Percentiles rank a stretch among this genome's conserved stretches.
These are phyloP conservation scores for Choristoneura fumiferana DNA, from an alignment of 1,140 invertebrate species.

Conservation along the genomic window DNA sequence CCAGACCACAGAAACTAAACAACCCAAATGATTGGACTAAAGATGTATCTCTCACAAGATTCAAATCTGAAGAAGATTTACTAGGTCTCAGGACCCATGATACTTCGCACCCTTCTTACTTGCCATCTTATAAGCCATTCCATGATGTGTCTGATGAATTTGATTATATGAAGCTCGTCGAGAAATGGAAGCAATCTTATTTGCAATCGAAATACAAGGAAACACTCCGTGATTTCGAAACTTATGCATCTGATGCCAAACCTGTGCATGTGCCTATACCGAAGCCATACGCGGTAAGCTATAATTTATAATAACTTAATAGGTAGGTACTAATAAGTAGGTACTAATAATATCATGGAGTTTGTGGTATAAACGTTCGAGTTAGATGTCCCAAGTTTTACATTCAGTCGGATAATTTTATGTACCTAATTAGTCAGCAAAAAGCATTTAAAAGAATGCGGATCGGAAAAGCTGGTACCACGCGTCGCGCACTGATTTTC, in stretches of 20 bases:
- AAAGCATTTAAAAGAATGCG: conserved; percentile 65
- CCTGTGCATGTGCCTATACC: conserved; percentile 56
- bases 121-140: conserved; percentile 47
- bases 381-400: too few species aligned
- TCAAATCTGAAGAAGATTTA: conserved; percentile 69
- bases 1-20: conserved; percentile 41
- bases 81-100: conserved; percentile 64
- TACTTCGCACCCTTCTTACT: conserved; percentile 51
- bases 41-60: conserved; percentile 44
- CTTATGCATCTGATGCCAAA: conserved; percentile 55
- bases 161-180: conserved; percentile 58
- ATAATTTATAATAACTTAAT: conserved; percentile 7
- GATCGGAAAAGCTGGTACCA: conserved; percentile 55
- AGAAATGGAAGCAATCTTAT: conserved; percentile 66
- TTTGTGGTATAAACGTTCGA: too few species aligned
- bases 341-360: too few species aligned
- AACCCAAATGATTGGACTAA: conserved; percentile 51
- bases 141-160: conserved; percentile 44
- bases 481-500: conserved; percentile 69
- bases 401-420: too few species aligned
- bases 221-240: conserved; percentile 49
- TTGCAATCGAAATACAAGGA: conserved; percentile 62
- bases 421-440: conserved; percentile 58
- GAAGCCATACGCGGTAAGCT: conserved; percentile 68
- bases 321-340: too few species aligned